Conservation (phyloP, 1,140 invertebrate genomes). For the Heliothis subflexa region DNA sequence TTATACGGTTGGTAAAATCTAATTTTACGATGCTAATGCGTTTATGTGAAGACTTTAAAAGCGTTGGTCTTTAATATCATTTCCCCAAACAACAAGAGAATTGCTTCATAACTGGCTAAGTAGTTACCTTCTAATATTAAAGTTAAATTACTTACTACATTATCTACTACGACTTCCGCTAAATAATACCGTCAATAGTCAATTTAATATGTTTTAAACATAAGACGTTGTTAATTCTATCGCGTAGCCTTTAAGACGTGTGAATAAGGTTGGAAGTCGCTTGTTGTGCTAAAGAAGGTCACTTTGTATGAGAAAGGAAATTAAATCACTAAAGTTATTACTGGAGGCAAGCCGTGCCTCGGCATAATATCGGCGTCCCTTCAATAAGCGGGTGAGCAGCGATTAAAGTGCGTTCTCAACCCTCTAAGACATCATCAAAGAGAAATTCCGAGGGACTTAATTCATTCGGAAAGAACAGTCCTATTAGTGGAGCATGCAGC, state of each 20-base stretch:
- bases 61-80: no score
- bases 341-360: conserved; percentile 33
- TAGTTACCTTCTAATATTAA: conserved; percentile 3
- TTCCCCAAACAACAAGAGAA: neutral
- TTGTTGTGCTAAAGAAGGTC: neutral
- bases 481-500: conserved; percentile 13
- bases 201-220: conserved; percentile 27
- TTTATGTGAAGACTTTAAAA: no score
- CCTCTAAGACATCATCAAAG: conserved; percentile 40
- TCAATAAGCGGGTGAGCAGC: conserved; percentile 33
- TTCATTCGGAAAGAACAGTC: conserved; percentile 40
- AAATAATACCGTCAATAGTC: conserved; percentile 32
- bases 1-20: no score
- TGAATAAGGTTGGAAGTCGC: conserved; percentile 2
- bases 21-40: no score
- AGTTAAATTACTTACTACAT: conserved; percentile 14
- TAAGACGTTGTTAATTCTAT: neutral
- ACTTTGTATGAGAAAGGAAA: conserved; percentile 43
- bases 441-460: conserved; percentile 37
- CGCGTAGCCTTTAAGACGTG: neutral
- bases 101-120: neutral
- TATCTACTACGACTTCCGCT: conserved; percentile 11
- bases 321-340: conserved; percentile 51
- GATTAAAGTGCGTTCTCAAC: conserved; percentile 40
- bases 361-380: conserved; percentile 34